Evolutionary conservation across 1,140 invertebrate species (phyloP).

Genomic region (Heliothis subflexa): DNA sequence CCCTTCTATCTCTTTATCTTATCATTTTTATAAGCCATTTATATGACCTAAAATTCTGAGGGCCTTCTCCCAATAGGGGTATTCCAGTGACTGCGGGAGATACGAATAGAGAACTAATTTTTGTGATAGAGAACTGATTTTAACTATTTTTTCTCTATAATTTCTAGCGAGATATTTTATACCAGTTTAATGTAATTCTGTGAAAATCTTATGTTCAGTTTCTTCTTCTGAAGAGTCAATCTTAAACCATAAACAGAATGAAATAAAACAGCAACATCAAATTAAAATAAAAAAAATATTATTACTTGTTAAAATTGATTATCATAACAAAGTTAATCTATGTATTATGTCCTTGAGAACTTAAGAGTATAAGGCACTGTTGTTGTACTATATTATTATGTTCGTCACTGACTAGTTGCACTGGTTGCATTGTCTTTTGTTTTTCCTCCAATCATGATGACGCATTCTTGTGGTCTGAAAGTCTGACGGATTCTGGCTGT

Average conservation of each 20-base stretch:
- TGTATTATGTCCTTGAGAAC: constrained; percentile 29
- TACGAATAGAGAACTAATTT: neutral
- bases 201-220: no score
- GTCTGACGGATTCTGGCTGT: constrained; percentile 58
- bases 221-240: no score
- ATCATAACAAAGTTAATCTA: constrained; percentile 8
- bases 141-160: neutral
- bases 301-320: constrained; percentile 24
- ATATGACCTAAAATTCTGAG: neutral
- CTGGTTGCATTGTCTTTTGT: constrained; percentile 45
- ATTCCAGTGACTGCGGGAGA: neutral
- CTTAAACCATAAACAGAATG: no score
- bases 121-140: constrained; percentile 12
- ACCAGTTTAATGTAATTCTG: no score
- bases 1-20: neutral
- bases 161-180: neutral
- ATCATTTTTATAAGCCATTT: neutral
- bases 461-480: constrained; percentile 55
- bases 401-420: constrained; percentile 55
- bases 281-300: constrained; percentile 22
- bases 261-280: neutral
- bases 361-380: constrained; percentile 49
- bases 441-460: constrained; percentile 40
- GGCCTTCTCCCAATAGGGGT: neutral
- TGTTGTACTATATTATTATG: constrained; percentile 47